Evolutionary conservation across 2,888 invertebrate species (phyloP).

Genomic region (Aricia artaxerxes): DNA sequence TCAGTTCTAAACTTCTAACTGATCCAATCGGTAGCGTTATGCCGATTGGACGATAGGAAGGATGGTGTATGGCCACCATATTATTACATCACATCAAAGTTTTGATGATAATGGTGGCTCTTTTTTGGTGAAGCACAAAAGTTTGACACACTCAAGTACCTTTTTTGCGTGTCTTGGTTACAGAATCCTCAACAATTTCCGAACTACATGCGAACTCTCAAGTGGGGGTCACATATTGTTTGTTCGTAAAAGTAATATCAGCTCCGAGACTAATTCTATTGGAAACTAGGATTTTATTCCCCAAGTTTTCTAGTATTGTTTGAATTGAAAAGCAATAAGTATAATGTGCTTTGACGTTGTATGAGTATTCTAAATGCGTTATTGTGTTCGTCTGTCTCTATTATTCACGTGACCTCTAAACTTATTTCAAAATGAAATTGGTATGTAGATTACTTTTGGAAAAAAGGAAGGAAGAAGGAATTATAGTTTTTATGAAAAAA

Average conservation of each 20-base stretch:
- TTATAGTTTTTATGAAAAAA: too few relatives aligned
- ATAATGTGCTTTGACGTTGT: neutral
- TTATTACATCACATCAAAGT: too few relatives aligned
- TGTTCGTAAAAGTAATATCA: constrained; percentile 1
- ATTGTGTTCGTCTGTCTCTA: too few relatives aligned
- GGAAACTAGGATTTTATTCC: neutral
- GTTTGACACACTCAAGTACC: neutral
- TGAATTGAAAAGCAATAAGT: constrained; percentile 7
- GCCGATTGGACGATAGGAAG: too few relatives aligned
- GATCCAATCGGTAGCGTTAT: too few relatives aligned
- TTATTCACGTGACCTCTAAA: too few relatives aligned
- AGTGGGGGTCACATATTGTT: neutral
- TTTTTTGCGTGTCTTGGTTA: constrained; percentile 7
- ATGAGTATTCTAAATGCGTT: too few relatives aligned
- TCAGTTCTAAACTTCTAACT: too few relatives aligned
- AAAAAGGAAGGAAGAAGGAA: too few relatives aligned
- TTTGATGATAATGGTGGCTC: neutral
- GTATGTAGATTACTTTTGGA: too few relatives aligned
- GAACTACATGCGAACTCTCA: neutral
- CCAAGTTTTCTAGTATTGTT: constrained; percentile 4
- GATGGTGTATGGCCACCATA: too few relatives aligned
- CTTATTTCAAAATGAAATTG: too few relatives aligned
- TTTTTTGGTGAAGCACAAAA: constrained; percentile 15
- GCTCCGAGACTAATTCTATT: neutral
- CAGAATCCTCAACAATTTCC: neutral